Base-by-base conservation (phyloP, 2,113 vertebrate species). In the Puffinus mauretanicus region DNA sequence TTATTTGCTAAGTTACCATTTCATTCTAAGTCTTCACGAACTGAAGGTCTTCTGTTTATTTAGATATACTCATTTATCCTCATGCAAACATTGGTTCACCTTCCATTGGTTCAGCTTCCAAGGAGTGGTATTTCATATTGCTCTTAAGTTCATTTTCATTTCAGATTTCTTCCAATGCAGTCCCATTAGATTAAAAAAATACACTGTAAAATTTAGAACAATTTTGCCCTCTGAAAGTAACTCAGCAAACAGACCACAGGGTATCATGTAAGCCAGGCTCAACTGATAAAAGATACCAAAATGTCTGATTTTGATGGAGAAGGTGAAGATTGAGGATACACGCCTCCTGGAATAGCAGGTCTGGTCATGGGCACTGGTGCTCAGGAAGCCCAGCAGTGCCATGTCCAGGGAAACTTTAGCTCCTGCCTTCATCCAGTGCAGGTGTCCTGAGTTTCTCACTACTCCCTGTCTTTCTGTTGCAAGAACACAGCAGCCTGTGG, bases 381-480 rank as follows among this genome's bases (percentile, higher is more conserved):
- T 34, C 9, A 7, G 16, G 6, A 58, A 49, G 82, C 26, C 44
- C 72, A 61, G 44, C 12, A 52, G 38, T 0, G 2, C 22, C 36
- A 29, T 1, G 3, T 6, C 32, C 61, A 64, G 27, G 18, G 18
- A 47, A 60, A 2, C 8, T 16, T 34, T 70, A 58, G 11, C 42
- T 46, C 65, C 4, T 6, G 42, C 22, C 20, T 55, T 21, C 67
- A 9, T 6, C 19, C 38, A 18, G 26, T 2, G 2, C 0, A 24
- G 12, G 2, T 5, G 15, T 49, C 46, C 46, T 0, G 2, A 46
- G 19, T 11, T 38, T 24, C 36, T 54, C 16, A 1, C 27, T 36
- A 11, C 52, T 72, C 47, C 30, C 27, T 17, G 9, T 25, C 55
- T 44, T 51, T 40, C 25, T 80, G 18, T 22, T 49, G 30, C 34